Conservation (phyloP, 2,113 vertebrate genomes). For the Callipepla squamata region DNA sequence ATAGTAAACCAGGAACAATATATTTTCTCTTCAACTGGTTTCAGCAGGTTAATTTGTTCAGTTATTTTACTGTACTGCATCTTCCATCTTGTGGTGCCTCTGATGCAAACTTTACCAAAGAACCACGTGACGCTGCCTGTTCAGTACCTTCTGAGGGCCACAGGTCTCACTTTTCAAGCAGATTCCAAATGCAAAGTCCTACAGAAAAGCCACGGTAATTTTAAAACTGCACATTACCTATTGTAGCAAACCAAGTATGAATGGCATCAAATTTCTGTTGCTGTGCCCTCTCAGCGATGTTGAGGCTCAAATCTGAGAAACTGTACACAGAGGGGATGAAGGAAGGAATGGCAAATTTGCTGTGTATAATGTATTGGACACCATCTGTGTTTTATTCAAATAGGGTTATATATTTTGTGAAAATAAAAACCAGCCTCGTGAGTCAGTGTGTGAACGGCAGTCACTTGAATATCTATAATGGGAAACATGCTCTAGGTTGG, state of each 20-base stretch:
- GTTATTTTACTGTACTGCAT: neutral
- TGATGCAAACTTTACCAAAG: neutral
- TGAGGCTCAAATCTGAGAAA: constrained; percentile 24
- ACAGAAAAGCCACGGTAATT: neutral
- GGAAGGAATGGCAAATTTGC: constrained; percentile 71
- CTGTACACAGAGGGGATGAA: constrained; percentile 14
- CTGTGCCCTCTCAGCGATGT: constrained; percentile 6
- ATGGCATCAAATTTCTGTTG: constrained; percentile 39
- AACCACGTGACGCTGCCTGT: neutral
- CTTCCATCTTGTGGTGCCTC: neutral
- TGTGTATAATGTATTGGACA: constrained; percentile 68
- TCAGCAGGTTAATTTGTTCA: neutral
- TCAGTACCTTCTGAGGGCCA: neutral
- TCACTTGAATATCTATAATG: constrained; percentile 76
- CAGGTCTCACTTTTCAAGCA: neutral
- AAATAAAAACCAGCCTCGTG: constrained; percentile 76
- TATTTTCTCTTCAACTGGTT: neutral
- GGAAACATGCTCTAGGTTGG: constrained; percentile 78
- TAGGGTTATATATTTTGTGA: constrained; percentile 79
- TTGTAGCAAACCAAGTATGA: neutral
- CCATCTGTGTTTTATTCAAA: constrained; percentile 82
- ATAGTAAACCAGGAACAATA: neutral
- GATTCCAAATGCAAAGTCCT: neutral
- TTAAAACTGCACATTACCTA: neutral
- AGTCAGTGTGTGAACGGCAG: constrained; percentile 73